Evolutionary conservation across 2,888 invertebrate genomes (phyloP).

Genomic region (Noctua pronuba): DNA sequence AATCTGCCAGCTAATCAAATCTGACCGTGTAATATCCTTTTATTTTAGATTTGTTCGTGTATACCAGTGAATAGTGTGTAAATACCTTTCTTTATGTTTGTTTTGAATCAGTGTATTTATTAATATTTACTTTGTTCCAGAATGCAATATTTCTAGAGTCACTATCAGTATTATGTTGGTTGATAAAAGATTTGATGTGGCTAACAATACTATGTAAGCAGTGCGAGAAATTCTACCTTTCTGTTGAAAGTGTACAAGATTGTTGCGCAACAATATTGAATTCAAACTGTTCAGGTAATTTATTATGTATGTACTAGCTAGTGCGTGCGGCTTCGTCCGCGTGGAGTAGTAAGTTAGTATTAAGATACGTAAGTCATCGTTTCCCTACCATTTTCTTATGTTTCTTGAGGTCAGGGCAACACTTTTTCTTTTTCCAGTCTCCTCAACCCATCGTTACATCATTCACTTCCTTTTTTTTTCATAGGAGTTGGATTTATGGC

Average conservation of each 20-base stretch:
- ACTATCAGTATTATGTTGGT: constrained; percentile 19
- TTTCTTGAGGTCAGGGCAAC: no score
- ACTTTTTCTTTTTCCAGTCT: no score
- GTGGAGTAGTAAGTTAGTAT: no score
- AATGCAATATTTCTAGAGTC: background rate
- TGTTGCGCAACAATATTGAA: constrained; percentile 13
- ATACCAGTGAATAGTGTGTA: no score
- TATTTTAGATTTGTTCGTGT: background rate
- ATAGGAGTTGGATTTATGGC: no score
- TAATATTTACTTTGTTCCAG: constrained; percentile 3
- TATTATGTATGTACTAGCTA: background rate
- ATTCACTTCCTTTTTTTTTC: no score
- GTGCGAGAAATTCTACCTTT: constrained; percentile 39
- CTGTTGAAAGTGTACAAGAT: constrained; percentile 13
- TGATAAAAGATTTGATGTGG: constrained; percentile 23
- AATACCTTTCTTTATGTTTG: fast-evolving
- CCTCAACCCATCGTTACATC: no score
- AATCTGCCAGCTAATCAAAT: background rate
- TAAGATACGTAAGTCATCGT: no score
- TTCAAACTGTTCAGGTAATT: constrained; percentile 26
- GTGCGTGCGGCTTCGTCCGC: background rate
- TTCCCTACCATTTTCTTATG: no score
- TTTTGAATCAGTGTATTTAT: background rate
- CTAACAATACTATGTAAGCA: constrained; percentile 7
- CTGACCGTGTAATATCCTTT: background rate